Evolutionary conservation across 1,140 invertebrate species (phyloP).

Genomic region (Aphelinus certus): DNA sequence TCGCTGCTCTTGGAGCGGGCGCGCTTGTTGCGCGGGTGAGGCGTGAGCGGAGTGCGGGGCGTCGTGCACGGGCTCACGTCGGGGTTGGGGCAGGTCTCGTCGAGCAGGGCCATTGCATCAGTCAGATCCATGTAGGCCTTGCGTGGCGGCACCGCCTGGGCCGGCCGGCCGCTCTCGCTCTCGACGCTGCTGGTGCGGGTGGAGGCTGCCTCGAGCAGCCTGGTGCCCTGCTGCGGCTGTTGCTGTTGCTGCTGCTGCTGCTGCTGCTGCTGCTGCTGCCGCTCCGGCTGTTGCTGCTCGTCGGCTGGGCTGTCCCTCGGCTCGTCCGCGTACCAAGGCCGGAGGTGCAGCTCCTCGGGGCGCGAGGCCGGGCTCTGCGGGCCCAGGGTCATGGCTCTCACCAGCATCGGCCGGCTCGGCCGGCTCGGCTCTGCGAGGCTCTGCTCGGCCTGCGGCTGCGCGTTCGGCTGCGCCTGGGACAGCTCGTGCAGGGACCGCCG

Average conservation of each 20-base stretch:
- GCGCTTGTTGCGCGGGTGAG: conserved; percentile 54
- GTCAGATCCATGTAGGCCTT: conserved; percentile 62
- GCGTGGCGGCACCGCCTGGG: conserved; percentile 39
- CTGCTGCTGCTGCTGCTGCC: conserved; percentile 21
- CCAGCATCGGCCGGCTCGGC: conserved; percentile 41
- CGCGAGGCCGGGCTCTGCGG: conserved; percentile 18
- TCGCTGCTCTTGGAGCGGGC: conserved; percentile 63
- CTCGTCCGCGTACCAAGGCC: conserved; percentile 42
- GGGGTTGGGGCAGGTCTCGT: conserved; percentile 62
- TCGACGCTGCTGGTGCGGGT: conserved; percentile 59
- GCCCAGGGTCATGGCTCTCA: conserved; percentile 39
- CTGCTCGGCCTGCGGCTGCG: neutral
- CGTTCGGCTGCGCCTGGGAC: neutral
- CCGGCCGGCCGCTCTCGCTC: conserved; percentile 41
- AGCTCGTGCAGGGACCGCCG: conserved; percentile 25
- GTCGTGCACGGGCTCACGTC: conserved; percentile 58
- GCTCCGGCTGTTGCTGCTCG: conserved; percentile 48
- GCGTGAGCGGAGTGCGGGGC: conserved; percentile 56
- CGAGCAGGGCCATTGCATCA: conserved; percentile 60
- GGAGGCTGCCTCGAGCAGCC: conserved; percentile 51
- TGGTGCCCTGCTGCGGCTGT: conserved; percentile 43
- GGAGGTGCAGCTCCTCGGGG: neutral
- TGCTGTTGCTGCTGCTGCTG: conserved; percentile 39
- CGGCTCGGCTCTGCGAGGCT: conserved; percentile 19
- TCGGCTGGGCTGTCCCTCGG: conserved; percentile 57